These are phyloP conservation scores for Crotophaga sulcirostris DNA, from an alignment of 2,113 vertebrate genomes.

Conservation along the genomic window DNA sequence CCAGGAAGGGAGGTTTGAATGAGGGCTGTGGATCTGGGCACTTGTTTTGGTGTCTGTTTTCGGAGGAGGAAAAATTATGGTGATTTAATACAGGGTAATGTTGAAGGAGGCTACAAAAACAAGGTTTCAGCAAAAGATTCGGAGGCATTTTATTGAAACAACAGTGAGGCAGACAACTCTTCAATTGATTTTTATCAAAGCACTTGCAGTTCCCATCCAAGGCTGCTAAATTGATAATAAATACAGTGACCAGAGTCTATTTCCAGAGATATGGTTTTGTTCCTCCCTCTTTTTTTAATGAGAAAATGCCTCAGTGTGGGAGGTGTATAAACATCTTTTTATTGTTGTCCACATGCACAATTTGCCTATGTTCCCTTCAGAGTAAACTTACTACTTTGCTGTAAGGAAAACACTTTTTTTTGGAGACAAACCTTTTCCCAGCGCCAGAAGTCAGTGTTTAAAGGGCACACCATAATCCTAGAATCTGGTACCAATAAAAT, in stretches of 20 bases:
- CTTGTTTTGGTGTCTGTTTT: neutral
- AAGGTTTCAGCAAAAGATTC: conserved; percentile 46
- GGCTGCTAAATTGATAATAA: conserved; percentile 50
- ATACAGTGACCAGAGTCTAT: conserved; percentile 12
- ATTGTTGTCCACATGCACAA: neutral
- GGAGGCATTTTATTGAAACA: conserved; percentile 45
- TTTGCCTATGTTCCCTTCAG: neutral
- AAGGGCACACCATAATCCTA: neutral
- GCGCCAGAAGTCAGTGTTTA: neutral
- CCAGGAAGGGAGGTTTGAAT: neutral
- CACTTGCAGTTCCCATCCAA: conserved; percentile 53
- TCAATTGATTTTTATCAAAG: conserved; percentile 64
- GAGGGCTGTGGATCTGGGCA: accelerated
- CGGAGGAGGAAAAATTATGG: neutral
- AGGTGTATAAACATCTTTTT: neutral
- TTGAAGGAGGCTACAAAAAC: conserved; percentile 42
- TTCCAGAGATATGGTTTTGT: conserved; percentile 25
- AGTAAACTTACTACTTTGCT: neutral
- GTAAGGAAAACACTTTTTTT: neutral
- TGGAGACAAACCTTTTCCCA: neutral
- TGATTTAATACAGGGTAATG: conserved; percentile 8
- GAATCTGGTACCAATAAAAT: neutral
- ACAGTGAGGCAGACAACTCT: conserved; percentile 41
- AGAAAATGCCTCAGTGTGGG: neutral
- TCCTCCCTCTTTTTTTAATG: neutral